phyloP scores from a whole-genome alignment of 2,888 invertebrate species.

The Pantelozetes paolii region DNA sequence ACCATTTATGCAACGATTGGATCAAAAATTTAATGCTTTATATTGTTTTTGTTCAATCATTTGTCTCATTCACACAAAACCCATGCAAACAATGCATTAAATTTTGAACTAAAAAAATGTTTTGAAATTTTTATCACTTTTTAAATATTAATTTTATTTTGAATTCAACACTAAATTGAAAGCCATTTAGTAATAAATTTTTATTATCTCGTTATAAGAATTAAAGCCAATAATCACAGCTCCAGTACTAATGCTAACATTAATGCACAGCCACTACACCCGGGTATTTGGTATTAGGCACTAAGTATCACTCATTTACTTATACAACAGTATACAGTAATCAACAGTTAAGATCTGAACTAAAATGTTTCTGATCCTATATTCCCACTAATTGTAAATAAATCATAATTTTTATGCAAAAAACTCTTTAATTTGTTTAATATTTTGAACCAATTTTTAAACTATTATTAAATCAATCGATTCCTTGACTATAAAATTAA shows the following conservation, averaged over 20 bases:
- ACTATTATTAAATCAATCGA: too few species aligned
- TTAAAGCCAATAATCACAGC: constrained; percentile 24
- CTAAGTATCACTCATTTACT: constrained; percentile 5
- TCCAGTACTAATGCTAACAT: constrained; percentile 24
- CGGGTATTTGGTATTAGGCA: background rate
- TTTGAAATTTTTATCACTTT: background rate
- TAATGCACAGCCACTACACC: background rate
- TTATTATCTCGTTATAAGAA: constrained; percentile 32
- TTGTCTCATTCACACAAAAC: background rate
- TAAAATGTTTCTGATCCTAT: background rate
- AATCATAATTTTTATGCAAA: too few species aligned
- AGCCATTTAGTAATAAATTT: constrained; percentile 22
- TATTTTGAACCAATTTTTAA: too few species aligned
- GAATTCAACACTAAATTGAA: constrained; percentile 19
- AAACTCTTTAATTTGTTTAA: too few species aligned
- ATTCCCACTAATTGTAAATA: background rate
- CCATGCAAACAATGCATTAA: background rate
- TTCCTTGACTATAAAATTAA: too few species aligned
- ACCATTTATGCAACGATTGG: constrained; percentile 18
- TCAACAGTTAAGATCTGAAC: constrained; percentile 23
- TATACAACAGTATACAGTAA: background rate
- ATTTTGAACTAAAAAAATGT: background rate
- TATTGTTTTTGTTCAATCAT: background rate
- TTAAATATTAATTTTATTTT: constrained; percentile 23
- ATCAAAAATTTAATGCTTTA: background rate